Percentiles rank a stretch among this genome's conserved stretches.
These are phyloP conservation scores for Dione juno DNA, from an alignment of 2,888 invertebrate genomes.

Conservation along the genomic window DNA sequence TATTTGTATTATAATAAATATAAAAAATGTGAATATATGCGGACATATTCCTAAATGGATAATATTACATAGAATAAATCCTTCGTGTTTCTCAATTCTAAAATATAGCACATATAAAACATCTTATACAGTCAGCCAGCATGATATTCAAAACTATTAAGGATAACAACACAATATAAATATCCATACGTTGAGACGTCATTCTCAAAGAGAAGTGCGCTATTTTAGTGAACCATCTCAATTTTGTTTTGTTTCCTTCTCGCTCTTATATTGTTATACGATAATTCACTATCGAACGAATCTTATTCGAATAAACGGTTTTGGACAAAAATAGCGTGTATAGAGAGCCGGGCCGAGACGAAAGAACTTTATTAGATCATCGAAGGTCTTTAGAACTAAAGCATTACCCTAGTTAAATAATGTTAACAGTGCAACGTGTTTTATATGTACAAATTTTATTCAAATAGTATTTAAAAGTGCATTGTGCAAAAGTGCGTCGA, in stretches of 20 bases:
- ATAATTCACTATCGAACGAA: constrained; percentile 15
- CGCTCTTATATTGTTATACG: constrained; percentile 8
- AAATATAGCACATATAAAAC: not conserved
- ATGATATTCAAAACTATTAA: not conserved
- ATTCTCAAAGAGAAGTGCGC: constrained; percentile 9
- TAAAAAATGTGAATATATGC: not conserved
- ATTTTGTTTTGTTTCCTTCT: constrained; percentile 20
- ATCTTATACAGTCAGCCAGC: not conserved
- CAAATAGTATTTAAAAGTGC: not conserved
- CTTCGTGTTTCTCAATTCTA: no score
- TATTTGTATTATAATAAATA: not conserved
- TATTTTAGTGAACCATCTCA: constrained; percentile 29
- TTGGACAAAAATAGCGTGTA: constrained; percentile 17
- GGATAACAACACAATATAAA: constrained; percentile 30
- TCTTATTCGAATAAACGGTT: not conserved
- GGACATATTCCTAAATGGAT: no score
- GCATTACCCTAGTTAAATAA: not conserved
- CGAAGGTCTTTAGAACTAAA: constrained; percentile 6
- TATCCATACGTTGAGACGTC: constrained; percentile 21
- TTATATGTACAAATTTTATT: not conserved
- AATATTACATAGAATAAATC: no score
- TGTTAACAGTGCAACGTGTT: not conserved
- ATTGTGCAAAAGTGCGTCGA: not conserved
- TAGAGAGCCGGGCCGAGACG: not conserved
- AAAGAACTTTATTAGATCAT: not conserved